Base-by-base conservation (phyloP, 1,140 invertebrate species). In the Radopholus similis region DNA sequence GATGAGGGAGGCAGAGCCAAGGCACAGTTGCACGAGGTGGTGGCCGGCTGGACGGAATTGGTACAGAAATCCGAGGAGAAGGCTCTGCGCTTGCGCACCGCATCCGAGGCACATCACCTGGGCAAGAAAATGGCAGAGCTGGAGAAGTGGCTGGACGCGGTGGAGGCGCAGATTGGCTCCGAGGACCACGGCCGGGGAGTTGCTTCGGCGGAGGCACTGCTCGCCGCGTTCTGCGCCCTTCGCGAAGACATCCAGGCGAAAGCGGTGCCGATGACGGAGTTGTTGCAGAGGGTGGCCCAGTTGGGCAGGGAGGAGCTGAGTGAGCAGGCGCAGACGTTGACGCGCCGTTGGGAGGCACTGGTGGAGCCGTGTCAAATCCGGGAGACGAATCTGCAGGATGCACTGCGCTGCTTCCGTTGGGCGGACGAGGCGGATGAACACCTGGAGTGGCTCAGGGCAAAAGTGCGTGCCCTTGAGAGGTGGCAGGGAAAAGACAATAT, bases 381-480 rank as follows among this genome's bases (percentile, higher is more conserved):
- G 0, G 86, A 90, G 40, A 91, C 94, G 69, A 92, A 94, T 81
- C 83, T 95, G 5, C 90, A 93, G 78, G 92, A 93, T 76, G 90
- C 92, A 0, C 86, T 89, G 15, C 85, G 90, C 18, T 79, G 93
- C 23, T 91, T 93, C 77, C 90, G 92, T 77, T 92, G 92, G 81
- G 44, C 68, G 1, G 63, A 83, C 84, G 95, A 98, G 83, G 89
- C 97, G 53, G 95, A 97, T 82, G 95, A 99, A 84, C 95, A 99
- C 84, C 92, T 95, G 75, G 85, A 96, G 5, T 99, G 95, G 95
- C 92, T 98, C 65, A 88, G 89, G 38, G 95, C 98, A 83, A 97
- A 97, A 84, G 90, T 97, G 89, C 92, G 93, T 1, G 87, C 92
- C 66, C 93, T 68, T 15, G 89, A 88, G 26, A 93, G 47, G 47